Conservation (phyloP, 2,113 vertebrate species). For the Turdus rufiventris region DNA sequence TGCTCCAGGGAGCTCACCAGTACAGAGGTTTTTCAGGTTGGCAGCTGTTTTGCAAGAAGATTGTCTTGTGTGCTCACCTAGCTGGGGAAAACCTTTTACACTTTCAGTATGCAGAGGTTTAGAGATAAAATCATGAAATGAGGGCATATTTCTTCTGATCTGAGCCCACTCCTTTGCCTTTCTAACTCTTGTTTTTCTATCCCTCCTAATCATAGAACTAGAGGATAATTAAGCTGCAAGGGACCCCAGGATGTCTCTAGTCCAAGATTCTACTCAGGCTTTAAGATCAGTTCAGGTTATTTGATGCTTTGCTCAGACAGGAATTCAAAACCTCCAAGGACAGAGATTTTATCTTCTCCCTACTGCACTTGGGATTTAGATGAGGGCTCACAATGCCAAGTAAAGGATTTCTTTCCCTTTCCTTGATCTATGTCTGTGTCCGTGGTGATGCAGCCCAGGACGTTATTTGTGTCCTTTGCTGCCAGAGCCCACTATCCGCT, state of each 20-base stretch:
- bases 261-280: background rate
- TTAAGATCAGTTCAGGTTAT: background rate
- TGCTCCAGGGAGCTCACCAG: background rate
- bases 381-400: background rate
- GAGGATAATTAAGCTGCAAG: background rate
- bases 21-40: background rate
- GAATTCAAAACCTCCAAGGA: background rate
- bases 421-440: background rate
- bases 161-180: background rate
- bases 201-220: background rate
- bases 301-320: background rate
- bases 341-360: background rate
- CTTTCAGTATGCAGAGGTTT: background rate
- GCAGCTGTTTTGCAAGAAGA: background rate
- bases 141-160: background rate
- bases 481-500: background rate
- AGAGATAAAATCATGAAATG: background rate
- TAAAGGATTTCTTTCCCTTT: background rate
- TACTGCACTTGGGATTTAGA: background rate
- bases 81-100: background rate
- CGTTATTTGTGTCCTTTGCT: background rate
- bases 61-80: background rate
- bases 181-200: background rate
- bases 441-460: background rate
- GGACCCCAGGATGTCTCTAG: background rate